Base-by-base conservation (phyloP, 1,140 invertebrate genomes). In the Penaeus japonicus region DNA sequence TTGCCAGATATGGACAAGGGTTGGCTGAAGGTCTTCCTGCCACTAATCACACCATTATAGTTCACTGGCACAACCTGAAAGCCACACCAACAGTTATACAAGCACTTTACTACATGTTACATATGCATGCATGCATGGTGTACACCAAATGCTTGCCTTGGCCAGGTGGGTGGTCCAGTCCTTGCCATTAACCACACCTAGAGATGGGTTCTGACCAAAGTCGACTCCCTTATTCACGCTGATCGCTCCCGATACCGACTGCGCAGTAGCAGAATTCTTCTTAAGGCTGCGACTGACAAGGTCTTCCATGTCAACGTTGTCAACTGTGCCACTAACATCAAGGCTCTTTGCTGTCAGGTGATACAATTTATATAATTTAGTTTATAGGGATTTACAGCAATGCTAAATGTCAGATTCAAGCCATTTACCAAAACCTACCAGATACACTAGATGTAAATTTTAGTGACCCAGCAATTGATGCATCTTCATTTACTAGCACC, bases 301-400 rank as follows among this genome's bases (percentile, higher is more conserved):
- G 4, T 78, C 73, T 1, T 59, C 22, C 5, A 88, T 3, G n/a
- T 88, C 24, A 30, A 88, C 35, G 1, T 70, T 70, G 35, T 88
- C 87, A 17, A 88, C 47, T 22, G 53, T n/a, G 4, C 87, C 87
- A 59, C 80, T 88, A 22, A 88, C 87, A 32, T 84, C n/a, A 5
- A 88, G 81, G 22, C 22, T 12, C 2, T 53, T 47, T 1, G 78
- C 87, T 88, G 86, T 20, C 59, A 62, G 62, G 0, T 39, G 24
- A 39, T n/a, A 20, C 7, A 54, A n/a, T 53, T 7, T 47, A 35
- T 39, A 79, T 39, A 4, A 79, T 22, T 78, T 47, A 12, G 5
- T 5, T 22, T 35, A 20, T 2, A n/a, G n/a, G n/a, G n/a, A n/a
- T n/a, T n/a, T n/a, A n/a, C n/a, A 47, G 7, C 47, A 47, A 12